Evolutionary conservation across 2,113 vertebrate species (phyloP), one percentile per base, ranked within the genome.

Genomic region (Gobius niger): DNA sequence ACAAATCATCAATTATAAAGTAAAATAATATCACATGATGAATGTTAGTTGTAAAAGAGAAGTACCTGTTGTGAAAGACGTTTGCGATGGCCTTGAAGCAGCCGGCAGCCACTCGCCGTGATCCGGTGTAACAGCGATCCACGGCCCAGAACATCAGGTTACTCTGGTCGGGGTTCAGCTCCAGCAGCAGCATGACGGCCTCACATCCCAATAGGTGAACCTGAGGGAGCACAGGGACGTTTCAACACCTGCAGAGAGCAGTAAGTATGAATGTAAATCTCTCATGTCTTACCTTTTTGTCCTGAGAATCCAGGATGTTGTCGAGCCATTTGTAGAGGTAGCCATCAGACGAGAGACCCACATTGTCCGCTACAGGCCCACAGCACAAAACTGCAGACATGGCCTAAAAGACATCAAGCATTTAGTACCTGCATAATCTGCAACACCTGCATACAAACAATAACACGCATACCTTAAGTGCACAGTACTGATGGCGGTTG

Each of bases 271-370:
- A 7, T 41, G 5, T 3, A 24, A 68, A 60, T 0, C 24, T 7
- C 12, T 2, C 14, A 40, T 54, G n/a, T 63, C 49, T 92, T 88
- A 98, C 97, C 95, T 98, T 99, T 87, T 96, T 96, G 92, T 99
- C 98, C 89, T 97, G 94, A 67, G 97, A 99, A 90, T 99, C 98
- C 93, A 99, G 91, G 89, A 99, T 99, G 91, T 99, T 99, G 93
- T 99, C 96, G 75, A 99, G 85, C 98, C 98, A 99, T 87, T 99
- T 99, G 93, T 99, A 99, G 68, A 99, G 94, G 92, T 99, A 99
- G 71, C 98, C 98, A 84, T 99, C 98, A 62, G 98, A 96, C 50
- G 98, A 99, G 16, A 99, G 94, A 49, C 98, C 98, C 0, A 99
- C 98, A 0, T 99, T 99, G 89, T 99, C 98, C 77, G 97, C 96